Evolutionary conservation across 1,140 invertebrate species (phyloP).

Genomic region (Daktulosphaira vitifoliae): DNA sequence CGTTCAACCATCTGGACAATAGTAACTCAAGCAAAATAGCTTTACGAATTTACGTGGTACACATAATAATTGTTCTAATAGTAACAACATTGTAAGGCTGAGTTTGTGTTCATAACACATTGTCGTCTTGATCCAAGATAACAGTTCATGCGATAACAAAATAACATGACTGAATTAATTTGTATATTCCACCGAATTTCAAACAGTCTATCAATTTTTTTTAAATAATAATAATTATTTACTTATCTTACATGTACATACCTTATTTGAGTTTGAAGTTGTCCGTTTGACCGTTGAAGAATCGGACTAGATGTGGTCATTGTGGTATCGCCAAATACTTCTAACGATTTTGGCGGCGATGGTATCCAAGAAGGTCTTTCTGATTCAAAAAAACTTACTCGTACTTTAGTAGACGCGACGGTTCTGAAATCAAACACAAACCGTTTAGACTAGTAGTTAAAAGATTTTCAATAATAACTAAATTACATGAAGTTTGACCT

Average conservation of each 20-base stretch:
- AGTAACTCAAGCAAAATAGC: background rate
- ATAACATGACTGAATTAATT: background rate
- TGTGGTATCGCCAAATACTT: conserved; percentile 44
- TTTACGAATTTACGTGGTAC: conserved; percentile 41
- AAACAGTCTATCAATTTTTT: too few species aligned
- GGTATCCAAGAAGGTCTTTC: conserved; percentile 61
- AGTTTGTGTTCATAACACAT: background rate
- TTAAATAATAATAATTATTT: background rate
- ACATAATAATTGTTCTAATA: conserved; percentile 43
- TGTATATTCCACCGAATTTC: background rate
- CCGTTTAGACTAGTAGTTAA: background rate
- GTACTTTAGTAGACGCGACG: conserved; percentile 50
- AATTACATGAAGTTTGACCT: conserved; percentile 24
- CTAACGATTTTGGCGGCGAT: conserved; percentile 49
- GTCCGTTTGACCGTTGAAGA: conserved; percentile 39
- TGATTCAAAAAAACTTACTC: conserved; percentile 70
- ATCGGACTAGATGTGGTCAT: conserved; percentile 46
- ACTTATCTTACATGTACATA: background rate
- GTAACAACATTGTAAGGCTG: background rate
- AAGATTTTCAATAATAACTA: background rate
- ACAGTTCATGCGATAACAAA: background rate
- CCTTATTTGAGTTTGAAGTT: conserved; percentile 41
- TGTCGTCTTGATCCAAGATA: background rate
- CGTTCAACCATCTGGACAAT: conserved; percentile 28
- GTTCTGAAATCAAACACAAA: conserved; percentile 19